Evolutionary conservation across 2,888 invertebrate species (phyloP).

Genomic region (Cremastobaeus sp.): DNA sequence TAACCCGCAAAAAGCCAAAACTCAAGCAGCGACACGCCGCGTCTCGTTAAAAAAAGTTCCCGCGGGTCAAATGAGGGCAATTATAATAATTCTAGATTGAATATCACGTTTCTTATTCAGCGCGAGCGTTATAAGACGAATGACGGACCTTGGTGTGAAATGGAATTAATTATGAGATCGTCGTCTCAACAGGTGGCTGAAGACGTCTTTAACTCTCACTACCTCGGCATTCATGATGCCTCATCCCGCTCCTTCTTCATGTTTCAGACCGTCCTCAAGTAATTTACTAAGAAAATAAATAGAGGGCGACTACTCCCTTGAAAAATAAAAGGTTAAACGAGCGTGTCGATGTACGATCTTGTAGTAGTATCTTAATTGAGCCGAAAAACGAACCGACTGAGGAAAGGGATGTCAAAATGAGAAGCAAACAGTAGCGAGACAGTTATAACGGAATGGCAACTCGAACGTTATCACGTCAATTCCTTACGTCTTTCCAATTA

Average conservation of each 20-base stretch:
- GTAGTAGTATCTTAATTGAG: slow-evolving; percentile 66
- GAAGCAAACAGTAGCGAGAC: slow-evolving; percentile 28
- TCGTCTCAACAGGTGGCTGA: slow-evolving; percentile 77
- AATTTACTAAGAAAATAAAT: slow-evolving; percentile 78
- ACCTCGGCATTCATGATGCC: slow-evolving; percentile 58
- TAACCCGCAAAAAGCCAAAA: slow-evolving; percentile 14
- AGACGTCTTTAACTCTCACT: slow-evolving; percentile 73
- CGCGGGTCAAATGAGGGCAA: slow-evolving; percentile 24
- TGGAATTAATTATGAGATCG: slow-evolving; percentile 77
- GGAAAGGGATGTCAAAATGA: slow-evolving; percentile 50
- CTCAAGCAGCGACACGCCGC: slow-evolving; percentile 20
- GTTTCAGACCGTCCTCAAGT: slow-evolving; percentile 74
- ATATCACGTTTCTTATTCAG: slow-evolving; percentile 55
- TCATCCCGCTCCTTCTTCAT: slow-evolving; percentile 66
- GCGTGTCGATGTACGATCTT: slow-evolving; percentile 66
- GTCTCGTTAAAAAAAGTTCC: no score
- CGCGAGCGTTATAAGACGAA: slow-evolving; percentile 52
- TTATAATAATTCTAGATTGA: slow-evolving; percentile 49
- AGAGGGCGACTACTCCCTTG: slow-evolving; percentile 67
- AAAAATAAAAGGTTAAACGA: slow-evolving; percentile 71
- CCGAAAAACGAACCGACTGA: slow-evolving; percentile 45
- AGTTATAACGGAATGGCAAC: slow-evolving; percentile 28
- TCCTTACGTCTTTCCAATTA: no score
- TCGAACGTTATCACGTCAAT: neutral
- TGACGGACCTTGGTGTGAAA: slow-evolving; percentile 73